Base-by-base conservation (phyloP, 2,888 invertebrate species). In the Patella caerulea region DNA sequence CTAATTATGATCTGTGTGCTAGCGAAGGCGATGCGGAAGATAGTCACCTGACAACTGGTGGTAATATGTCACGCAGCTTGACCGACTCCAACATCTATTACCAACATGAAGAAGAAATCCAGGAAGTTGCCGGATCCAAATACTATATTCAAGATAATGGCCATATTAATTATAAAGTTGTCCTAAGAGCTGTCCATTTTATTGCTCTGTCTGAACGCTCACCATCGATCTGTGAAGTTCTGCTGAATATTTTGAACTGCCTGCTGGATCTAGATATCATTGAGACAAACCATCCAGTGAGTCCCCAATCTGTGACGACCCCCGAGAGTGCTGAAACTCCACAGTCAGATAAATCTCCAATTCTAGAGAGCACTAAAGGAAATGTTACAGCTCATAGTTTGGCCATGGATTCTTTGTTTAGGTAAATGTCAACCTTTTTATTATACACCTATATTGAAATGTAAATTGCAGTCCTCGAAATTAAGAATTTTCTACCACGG, bases 141-240 rank as follows among this genome's bases (percentile, higher is more conserved):
- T 95, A 95, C 90, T 99, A 98, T 89, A 98, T 99, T 79, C 98
- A 97, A 53, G 95, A 95, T 87, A 97, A 98, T 86, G 99, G 99
- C 0, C 96, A 98, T 89, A 95, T 99, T 78, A 97, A 98, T 91
- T 95, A 96, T 84, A 95, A 96, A 93, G 96, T 90, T 19, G 85
- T 90, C 17, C 89, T 94, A 14, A 90, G 97, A 95, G 97, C 97
- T 11, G 94, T 97, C 0, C 97, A 97, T 90, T 95, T 95, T 78
- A 95, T 97, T 14, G 95, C 96, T 1, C 94, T 96, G 83, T 94
- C 97, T 90, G 97, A 98, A 88, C 95, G 94, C 81, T 96, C 97
- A 0, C 93, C 97, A 34, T 94, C 98, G 45, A 96, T 99, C 3
- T 95, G 98, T 91, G 98, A 98, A 92, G 96, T 96, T 2, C 96